A percentile compares a stretch with the other conserved stretches of the same genome.
These are phyloP conservation scores for Procambarus clarkii DNA, from an alignment of 1,140 invertebrate species.

Conservation along the genomic window DNA sequence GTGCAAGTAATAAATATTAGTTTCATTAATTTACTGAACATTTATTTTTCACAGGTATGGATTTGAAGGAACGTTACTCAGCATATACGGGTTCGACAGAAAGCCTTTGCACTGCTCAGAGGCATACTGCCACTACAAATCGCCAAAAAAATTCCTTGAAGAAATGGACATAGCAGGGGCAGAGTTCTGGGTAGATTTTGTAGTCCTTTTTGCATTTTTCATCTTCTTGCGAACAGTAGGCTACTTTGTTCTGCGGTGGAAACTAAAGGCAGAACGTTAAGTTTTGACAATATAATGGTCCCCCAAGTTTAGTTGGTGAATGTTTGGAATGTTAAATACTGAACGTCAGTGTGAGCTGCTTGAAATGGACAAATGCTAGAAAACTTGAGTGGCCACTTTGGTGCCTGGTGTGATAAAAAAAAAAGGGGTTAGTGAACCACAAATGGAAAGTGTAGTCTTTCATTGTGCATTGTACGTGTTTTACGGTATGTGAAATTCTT, in stretches of 20 bases:
- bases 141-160: constrained; percentile 86
- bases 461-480: not conserved
- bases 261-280: constrained; percentile 77
- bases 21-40: too few species aligned
- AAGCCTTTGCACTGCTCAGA: constrained; percentile 86
- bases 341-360: not conserved
- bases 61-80: constrained; percentile 92
- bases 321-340: not conserved
- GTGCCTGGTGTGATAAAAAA: not conserved
- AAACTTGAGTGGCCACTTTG: not conserved
- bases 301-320: not conserved
- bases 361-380: not conserved
- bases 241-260: constrained; percentile 88
- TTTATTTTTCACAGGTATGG: constrained; percentile 81
- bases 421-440: not conserved
- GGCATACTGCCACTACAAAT: constrained; percentile 91
- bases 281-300: too few species aligned
- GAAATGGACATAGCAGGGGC: constrained; percentile 85
- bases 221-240: constrained; percentile 84
- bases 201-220: constrained; percentile 84
- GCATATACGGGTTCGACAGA: constrained; percentile 92
- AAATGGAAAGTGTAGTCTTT: constrained; percentile 4
- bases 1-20: too few species aligned
- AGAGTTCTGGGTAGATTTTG: constrained; percentile 87
- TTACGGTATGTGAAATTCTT: not conserved